Conservation (phyloP, 2,113 vertebrate species). For the Aythya baeri region DNA sequence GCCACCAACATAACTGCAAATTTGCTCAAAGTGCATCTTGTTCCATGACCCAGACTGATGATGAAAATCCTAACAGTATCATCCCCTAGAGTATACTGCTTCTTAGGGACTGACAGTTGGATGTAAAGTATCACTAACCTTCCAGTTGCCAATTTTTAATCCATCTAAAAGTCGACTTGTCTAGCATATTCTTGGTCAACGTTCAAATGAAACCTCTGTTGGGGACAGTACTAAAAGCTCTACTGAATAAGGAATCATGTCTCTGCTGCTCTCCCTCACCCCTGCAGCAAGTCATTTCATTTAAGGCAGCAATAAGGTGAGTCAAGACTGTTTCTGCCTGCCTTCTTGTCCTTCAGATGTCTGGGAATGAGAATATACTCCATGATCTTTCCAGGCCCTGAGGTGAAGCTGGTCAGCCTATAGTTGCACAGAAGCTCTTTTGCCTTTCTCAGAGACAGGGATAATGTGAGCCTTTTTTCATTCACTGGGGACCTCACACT, state of each 20-base stretch:
- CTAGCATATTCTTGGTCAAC: neutral
- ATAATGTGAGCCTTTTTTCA: neutral
- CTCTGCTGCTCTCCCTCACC: neutral
- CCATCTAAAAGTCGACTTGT: neutral
- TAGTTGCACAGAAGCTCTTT: neutral
- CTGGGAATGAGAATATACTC: neutral
- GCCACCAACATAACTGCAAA: neutral
- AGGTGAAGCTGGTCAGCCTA: neutral
- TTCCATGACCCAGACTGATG: neutral
- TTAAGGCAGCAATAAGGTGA: neutral
- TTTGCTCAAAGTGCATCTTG: neutral
- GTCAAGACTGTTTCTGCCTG: neutral
- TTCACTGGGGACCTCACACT: neutral
- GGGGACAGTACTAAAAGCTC: neutral
- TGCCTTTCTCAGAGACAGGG: neutral
- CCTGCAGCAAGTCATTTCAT: neutral
- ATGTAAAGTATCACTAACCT: neutral
- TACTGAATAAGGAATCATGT: neutral
- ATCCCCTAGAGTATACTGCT: neutral
- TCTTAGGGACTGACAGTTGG: neutral
- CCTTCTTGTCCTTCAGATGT: rapidly evolving
- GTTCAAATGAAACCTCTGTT: neutral
- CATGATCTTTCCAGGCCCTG: neutral
- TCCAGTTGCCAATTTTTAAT: neutral
- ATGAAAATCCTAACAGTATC: neutral